A percentile compares a stretch with the other conserved stretches of the same genome.
phyloP scores from a whole-genome alignment of 2,888 invertebrate genomes.

The Thereva unica region DNA sequence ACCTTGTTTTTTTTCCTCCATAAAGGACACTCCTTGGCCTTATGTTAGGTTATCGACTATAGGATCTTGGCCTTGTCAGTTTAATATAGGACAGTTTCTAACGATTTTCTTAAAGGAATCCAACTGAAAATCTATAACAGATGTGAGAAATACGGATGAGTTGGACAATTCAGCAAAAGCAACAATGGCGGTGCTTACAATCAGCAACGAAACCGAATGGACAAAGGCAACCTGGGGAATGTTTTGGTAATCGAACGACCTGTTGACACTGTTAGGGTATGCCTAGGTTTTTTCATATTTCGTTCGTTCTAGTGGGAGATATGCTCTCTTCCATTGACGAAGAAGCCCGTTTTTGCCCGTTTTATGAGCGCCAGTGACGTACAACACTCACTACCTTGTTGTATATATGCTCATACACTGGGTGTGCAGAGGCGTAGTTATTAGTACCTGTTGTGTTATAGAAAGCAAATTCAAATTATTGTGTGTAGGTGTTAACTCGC shows the following conservation, averaged over 20 bases:
- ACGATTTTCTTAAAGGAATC: constrained; percentile 3
- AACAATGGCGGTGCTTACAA: constrained; percentile 8
- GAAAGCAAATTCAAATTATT: no score
- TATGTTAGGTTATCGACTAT: constrained; percentile 9
- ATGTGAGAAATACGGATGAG: background rate
- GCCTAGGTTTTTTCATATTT: background rate
- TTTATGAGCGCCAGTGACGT: no score
- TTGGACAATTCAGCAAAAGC: constrained; percentile 11
- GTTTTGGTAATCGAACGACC: constrained; percentile 37
- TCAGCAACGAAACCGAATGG: no score
- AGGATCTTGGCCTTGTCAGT: background rate
- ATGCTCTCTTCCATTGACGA: background rate
- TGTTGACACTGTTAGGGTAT: constrained; percentile 37
- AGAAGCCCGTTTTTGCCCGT: no score
- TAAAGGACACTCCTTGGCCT: constrained; percentile 6
- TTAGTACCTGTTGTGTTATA: no score
- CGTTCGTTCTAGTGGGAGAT: background rate
- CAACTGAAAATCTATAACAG: background rate
- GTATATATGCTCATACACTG: no score
- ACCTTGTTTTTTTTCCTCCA: constrained; percentile 14
- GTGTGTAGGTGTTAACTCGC: no score
- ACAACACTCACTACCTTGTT: no score
- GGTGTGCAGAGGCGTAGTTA: no score
- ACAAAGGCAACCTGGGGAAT: constrained; percentile 23
- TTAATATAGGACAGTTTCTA: background rate